Conservation (phyloP, 2,888 invertebrate genomes). For the Caenorhabditis japonica region DNA sequence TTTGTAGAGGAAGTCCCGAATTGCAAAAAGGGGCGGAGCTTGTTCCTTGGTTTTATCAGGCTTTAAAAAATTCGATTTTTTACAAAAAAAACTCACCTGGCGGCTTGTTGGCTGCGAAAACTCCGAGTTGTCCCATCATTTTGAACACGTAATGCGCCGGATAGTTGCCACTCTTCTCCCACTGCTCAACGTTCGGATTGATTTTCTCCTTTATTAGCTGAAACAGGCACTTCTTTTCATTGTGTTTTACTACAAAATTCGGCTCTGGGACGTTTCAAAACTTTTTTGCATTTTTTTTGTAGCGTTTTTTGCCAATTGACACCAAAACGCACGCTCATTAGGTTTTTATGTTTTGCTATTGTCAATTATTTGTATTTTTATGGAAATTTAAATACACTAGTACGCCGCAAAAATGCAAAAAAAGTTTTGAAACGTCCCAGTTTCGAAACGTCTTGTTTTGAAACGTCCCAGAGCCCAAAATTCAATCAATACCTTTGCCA, state of each 20-base stretch:
- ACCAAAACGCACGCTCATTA: no score
- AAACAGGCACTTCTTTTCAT: slow-evolving; percentile 4
- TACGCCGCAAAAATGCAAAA: no score
- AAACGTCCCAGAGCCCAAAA: no score
- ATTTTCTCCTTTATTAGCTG: slow-evolving; percentile 78
- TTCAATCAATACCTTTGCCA: slow-evolving; percentile 10
- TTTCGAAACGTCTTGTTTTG: neutral
- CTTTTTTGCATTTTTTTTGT: no score
- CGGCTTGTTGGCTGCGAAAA: slow-evolving; percentile 80
- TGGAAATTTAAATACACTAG: no score
- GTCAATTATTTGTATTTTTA: no score
- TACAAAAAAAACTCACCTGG: slow-evolving; percentile 4
- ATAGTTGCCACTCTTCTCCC: slow-evolving; percentile 80
- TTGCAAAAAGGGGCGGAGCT: no score
- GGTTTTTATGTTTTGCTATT: no score
- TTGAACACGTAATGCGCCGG: slow-evolving; percentile 81
- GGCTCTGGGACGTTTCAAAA: no score
- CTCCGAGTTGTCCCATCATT: slow-evolving; percentile 80
- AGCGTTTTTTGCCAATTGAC: no score
- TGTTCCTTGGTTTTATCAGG: no score
- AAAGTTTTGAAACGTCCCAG: no score
- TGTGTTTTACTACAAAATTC: neutral
- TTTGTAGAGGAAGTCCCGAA: neutral
- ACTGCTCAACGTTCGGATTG: slow-evolving; percentile 80
- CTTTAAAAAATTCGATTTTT: neutral